Base-by-base conservation (phyloP, 2,113 vertebrate species). In the Pelvicachromis taeniatus region DNA sequence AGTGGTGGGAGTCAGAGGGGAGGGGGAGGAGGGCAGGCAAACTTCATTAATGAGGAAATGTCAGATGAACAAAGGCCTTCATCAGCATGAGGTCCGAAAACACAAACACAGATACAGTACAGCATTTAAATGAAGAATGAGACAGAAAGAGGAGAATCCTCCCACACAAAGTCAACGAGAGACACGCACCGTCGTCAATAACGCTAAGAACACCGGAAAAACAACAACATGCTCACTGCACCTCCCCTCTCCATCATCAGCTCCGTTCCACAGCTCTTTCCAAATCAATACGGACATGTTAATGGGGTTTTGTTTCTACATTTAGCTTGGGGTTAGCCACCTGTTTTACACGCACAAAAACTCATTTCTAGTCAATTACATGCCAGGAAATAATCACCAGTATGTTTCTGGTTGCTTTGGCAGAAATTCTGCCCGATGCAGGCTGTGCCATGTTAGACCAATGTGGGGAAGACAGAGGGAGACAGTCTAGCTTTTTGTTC, bases 41-140 rank as follows among this genome's bases (percentile, higher is more conserved):
- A 78, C 75, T 88, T 91, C 61, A 88, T 90, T 94, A 93, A 93
- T 84, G 85, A 88, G 86, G 82, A 90, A 87, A 88, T 92, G 82
- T 89, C 83, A 87, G 87, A 78, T 56, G 82, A 91, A 89, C 89
- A 94, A 93, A 93, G 89, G 84, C 85, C 85, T 80, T 84, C 31
- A 92, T 85, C 93, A 89, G 85, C 87, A 59, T 50, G 84, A 59
- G 59, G 82, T 80, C 91, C 38, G 31, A 80, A 82, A 58, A 85
- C 23, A 77, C 29, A 61, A 26, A 78, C 61, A 40, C 45, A 58
- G 38, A 70, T 17, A 26, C 65, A 26, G 63, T 40, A 26, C 65
- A 70, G 65, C 65, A 10, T 70, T 70, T 70, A 70, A 70, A 70
- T 17, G 65, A 45, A 70, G 40, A 70, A 16, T 45, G 38, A 42